A percentile compares a stretch with the other conserved stretches of the same genome.
Evolutionary conservation across 2,113 vertebrate species (phyloP).

Genomic region (Ornithorhynchus anatinus): DNA sequence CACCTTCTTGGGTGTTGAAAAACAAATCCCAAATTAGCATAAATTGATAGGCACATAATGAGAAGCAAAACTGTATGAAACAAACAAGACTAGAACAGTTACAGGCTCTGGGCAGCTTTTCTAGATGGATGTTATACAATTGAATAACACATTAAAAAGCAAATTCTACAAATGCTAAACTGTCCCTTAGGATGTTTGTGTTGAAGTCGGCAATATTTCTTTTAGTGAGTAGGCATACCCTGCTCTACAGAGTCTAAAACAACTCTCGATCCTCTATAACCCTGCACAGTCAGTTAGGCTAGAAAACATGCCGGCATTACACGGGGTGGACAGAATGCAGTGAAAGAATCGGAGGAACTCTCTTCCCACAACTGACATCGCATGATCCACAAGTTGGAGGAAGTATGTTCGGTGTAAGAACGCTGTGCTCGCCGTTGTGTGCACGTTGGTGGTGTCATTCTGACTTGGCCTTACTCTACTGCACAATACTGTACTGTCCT

Average conservation of each 20-base stretch:
- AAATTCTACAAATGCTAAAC: constrained; percentile 6
- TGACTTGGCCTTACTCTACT: too few relatives aligned
- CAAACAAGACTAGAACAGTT: not conserved
- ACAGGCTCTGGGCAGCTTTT: not conserved
- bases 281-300: too few relatives aligned
- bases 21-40: constrained; percentile 6
- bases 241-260: constrained; percentile 25
- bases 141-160: not conserved
- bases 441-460: too few relatives aligned
- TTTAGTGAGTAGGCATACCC: constrained; percentile 5
- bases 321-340: too few relatives aligned
- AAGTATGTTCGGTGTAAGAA: too few relatives aligned
- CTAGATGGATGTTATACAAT: not conserved
- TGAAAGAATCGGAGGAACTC: too few relatives aligned
- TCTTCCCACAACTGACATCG: too few relatives aligned
- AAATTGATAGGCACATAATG: not conserved
- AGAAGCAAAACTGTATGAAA: constrained; percentile 8
- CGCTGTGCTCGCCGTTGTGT: too few relatives aligned
- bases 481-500: too few relatives aligned
- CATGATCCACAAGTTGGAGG: too few relatives aligned
- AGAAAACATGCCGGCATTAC: too few relatives aligned
- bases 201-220: not conserved
- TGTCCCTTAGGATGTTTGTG: not conserved
- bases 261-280: constrained; percentile 38
- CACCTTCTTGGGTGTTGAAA: not conserved